phyloP scores from a whole-genome alignment of 2,888 invertebrate species.

The Xanthorhoe designata region DNA sequence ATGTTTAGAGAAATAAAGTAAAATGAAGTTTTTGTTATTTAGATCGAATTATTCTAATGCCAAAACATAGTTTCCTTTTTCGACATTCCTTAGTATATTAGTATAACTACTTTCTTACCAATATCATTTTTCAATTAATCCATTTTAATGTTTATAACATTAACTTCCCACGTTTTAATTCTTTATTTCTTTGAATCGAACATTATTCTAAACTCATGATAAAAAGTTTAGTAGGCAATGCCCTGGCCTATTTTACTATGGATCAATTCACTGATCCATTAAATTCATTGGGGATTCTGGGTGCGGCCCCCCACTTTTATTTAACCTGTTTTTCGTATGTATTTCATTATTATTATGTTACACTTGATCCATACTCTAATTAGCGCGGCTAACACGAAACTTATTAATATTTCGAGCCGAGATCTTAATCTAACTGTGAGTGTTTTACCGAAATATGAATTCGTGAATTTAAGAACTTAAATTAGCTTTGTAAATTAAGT shows the following conservation, averaged over 20 bases:
- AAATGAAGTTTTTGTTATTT: too few species aligned
- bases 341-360: slow-evolving; percentile 5
- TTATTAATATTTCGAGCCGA: slow-evolving; percentile 27
- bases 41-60: too few species aligned
- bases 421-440: slow-evolving; percentile 23
- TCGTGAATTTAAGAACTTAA: slow-evolving; percentile 19
- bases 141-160: too few species aligned
- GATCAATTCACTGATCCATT: background rate
- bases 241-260: background rate
- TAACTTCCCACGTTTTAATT: too few species aligned
- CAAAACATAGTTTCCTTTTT: too few species aligned
- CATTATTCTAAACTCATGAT: background rate
- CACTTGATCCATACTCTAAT: slow-evolving; percentile 22
- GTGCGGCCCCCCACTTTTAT: slow-evolving; percentile 9
- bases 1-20: too few species aligned
- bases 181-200: too few species aligned
- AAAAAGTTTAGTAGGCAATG: background rate
- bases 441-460: slow-evolving; percentile 20
- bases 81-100: too few species aligned
- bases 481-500: slow-evolving; percentile 7
- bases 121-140: too few species aligned
- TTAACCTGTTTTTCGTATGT: slow-evolving; percentile 5
- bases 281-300: background rate
- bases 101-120: too few species aligned
- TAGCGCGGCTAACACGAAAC: slow-evolving; percentile 32